Evolutionary conservation across 37 sponge, comb jelly and placozoan species (phyloP), one percentile per base, ranked within the genome.

Genomic region (Amphimedon queenslandica): DNA sequence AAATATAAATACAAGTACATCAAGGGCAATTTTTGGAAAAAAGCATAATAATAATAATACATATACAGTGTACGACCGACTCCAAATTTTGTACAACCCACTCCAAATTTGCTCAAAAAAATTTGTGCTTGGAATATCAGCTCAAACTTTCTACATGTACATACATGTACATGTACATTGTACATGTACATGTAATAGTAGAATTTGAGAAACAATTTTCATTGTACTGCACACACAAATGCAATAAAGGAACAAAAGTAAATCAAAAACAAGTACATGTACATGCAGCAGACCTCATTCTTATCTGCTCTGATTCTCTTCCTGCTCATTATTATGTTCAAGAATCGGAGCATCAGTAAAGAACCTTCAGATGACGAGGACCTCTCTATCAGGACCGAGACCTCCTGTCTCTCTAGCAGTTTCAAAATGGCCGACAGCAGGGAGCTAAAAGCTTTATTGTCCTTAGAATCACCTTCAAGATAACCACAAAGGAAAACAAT

Each of bases 301-400:
- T 1, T 66, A 1, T 4, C 43, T 79, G 76, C 84, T 80, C 83
- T 78, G 40, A 76, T 76, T 57, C 69, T 74, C 66, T 85, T 72
- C 51, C 88, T 38, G 10, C 82, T 70, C 86, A 95, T 78, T 55
- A 95, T 89, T 27, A 95, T 77, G 55, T 89, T 84, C 42, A 92
- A 64, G 66, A 95, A 88, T 28, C 90, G 61, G 3, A 91, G 65
- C 35, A 93, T 64, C 63, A 92, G 71, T 39, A 95, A 57, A 39
- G 36, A 68, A 5, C 85, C 84, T 67, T 95, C 96, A 35, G 76
- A 42, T 43, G 69, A 68, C 21, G 35, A 35, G 33, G 55, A 81
- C 4, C 93, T 73, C 29, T 75, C 77, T 1, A 81, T 73, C 70
- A 88, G 36, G 24, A 30, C 56, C 40, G 39, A 42, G 20, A 80